Percentiles rank a stretch among this genome's conserved stretches.
phyloP scores from a whole-genome alignment of 2,888 invertebrate species.

The Agrotis segetum region DNA sequence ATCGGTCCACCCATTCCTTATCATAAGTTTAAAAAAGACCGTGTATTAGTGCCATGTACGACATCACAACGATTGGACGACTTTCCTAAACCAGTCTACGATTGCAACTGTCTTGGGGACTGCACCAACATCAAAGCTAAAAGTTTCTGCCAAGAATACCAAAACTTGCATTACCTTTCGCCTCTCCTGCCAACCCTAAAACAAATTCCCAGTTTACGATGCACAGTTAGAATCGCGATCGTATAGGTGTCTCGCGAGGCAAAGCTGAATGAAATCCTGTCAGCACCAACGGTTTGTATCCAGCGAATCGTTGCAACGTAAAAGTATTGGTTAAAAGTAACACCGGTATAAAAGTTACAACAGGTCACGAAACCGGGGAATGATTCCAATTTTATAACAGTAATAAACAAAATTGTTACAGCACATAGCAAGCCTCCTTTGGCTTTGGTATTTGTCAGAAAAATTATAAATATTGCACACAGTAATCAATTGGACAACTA shows the following conservation, averaged over 20 bases:
- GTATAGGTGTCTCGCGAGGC: slow-evolving; percentile 33
- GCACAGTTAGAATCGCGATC: slow-evolving; percentile 33
- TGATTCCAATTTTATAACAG: neutral
- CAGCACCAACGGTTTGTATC: slow-evolving; percentile 23
- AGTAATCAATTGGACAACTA: neutral
- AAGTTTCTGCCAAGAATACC: neutral
- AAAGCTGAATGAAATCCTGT: slow-evolving; percentile 33
- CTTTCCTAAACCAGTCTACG: neutral
- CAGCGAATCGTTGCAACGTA: slow-evolving; percentile 7
- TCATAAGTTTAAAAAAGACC: too few relatives aligned
- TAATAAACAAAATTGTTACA: slow-evolving; percentile 2
- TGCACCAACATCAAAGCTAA: neutral
- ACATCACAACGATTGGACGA: neutral
- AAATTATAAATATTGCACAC: neutral
- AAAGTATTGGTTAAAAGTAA: slow-evolving; percentile 19
- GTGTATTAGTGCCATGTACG: neutral
- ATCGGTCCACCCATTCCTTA: too few relatives aligned
- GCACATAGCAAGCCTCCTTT: neutral
- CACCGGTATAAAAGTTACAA: neutral
- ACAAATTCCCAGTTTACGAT: slow-evolving; percentile 43
- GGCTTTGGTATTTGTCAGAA: neutral
- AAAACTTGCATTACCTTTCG: neutral
- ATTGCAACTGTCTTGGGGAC: neutral
- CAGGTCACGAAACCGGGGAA: neutral
- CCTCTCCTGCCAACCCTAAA: slow-evolving; percentile 33